Conservation (phyloP, 1,140 invertebrate genomes). For the Venustaconcha ellipsiformis region DNA sequence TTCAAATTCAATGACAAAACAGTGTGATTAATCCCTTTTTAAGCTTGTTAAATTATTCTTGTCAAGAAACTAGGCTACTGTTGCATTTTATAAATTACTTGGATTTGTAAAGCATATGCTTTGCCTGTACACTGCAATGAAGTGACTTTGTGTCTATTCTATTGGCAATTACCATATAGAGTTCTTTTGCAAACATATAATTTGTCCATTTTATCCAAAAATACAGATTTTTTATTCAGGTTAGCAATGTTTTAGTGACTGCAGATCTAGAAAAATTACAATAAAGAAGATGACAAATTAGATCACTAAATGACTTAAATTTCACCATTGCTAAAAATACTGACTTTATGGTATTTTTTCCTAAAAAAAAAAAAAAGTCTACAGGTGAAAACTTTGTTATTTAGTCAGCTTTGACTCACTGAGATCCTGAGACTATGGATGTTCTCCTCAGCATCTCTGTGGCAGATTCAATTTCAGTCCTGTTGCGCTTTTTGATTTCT, state of each 20-base stretch:
- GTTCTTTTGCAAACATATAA: no score
- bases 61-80: no score
- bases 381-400: background rate
- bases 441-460: constrained; percentile 20
- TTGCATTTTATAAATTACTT: no score
- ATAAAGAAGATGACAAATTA: background rate
- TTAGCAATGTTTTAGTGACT: background rate
- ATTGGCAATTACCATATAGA: no score
- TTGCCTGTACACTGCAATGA: no score
- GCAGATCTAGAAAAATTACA: background rate
- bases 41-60: no score
- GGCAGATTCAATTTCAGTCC: constrained; percentile 1
- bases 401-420: constrained; percentile 19
- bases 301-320: background rate
- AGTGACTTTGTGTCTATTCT: no score
- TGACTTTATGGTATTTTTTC: background rate
- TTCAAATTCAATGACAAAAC: no score
- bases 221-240: no score
- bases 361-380: background rate
- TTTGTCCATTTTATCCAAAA: no score
- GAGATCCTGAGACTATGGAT: constrained; percentile 6
- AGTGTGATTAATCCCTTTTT: no score
- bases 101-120: no score
- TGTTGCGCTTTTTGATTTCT: constrained; percentile 2
- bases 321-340: background rate